Conservation (phyloP, 2,888 invertebrate species). For the Lepidocyrtoides sp. region DNA sequence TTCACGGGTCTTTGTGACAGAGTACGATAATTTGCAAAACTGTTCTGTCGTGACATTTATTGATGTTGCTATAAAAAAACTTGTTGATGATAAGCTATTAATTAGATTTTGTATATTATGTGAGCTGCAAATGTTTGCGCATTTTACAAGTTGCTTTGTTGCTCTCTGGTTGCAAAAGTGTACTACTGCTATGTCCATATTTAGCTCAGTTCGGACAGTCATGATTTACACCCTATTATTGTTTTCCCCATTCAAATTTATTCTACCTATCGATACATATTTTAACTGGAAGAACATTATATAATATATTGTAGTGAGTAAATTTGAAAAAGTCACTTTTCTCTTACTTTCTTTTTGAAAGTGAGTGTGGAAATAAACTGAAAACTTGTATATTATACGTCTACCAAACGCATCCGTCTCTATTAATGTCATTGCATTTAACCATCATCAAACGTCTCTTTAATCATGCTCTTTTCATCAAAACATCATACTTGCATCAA, state of each 20-base stretch:
- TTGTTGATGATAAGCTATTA: conserved; percentile 22
- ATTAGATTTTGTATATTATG: conserved; percentile 9
- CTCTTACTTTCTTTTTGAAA: conserved; percentile 53
- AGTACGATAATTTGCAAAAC: neutral
- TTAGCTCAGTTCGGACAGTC: neutral
- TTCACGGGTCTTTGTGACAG: neutral
- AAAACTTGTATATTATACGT: conserved; percentile 5
- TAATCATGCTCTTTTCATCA: neutral
- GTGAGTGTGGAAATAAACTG: conserved; percentile 46
- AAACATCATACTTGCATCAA: neutral
- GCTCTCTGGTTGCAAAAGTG: conserved; percentile 1
- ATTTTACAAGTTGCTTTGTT: conserved; percentile 27
- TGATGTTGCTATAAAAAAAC: conserved; percentile 44
- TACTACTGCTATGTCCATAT: neutral
- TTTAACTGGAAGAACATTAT: conserved; percentile 7
- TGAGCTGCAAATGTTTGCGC: conserved; percentile 25
- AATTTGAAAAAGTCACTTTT: conserved; percentile 15
- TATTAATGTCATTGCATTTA: conserved; percentile 23
- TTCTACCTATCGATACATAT: neutral
- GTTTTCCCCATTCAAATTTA: conserved; percentile 12
- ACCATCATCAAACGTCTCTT: conserved; percentile 29
- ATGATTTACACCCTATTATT: neutral
- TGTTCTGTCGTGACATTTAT: conserved; percentile 11
- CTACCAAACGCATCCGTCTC: neutral
- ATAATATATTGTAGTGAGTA: conserved; percentile 5